phyloP scores from a whole-genome alignment of 2,797 vertebrate genomes.

The Sylvia borin region DNA sequence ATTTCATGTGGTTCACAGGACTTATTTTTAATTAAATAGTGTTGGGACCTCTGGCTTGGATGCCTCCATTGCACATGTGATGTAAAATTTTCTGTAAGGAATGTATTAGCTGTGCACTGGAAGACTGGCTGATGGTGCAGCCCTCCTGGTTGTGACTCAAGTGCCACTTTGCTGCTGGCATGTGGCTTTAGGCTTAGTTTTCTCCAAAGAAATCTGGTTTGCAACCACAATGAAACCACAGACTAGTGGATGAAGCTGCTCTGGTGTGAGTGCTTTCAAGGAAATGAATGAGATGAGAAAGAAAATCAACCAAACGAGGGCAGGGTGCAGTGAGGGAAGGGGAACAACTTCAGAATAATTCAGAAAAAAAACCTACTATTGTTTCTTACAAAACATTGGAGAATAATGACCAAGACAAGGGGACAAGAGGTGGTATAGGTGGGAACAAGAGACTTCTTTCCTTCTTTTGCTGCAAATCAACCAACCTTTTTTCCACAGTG shows the following conservation, averaged over 20 bases:
- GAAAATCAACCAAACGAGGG: neutral
- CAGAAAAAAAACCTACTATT: neutral
- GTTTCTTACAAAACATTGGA: neutral
- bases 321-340: neutral
- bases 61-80: neutral
- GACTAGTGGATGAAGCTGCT: neutral
- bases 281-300: neutral
- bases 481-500: neutral
- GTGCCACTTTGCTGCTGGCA: neutral
- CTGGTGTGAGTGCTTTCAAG: neutral
- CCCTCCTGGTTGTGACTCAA: neutral
- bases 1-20: constrained; percentile 51
- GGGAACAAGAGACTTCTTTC: neutral
- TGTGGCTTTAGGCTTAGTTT: neutral
- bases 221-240: neutral
- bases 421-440: neutral
- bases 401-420: neutral
- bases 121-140: neutral
- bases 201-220: constrained; percentile 11
- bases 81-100: neutral
- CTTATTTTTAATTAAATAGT: constrained; percentile 53
- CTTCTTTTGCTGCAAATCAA: neutral
- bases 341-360: neutral
- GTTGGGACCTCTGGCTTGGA: constrained; percentile 33
- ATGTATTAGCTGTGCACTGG: neutral